Evolutionary conservation across 2,797 vertebrate genomes (phyloP), one percentile per base, ranked within the genome.

Genomic region (Sebastes nivosus): DNA sequence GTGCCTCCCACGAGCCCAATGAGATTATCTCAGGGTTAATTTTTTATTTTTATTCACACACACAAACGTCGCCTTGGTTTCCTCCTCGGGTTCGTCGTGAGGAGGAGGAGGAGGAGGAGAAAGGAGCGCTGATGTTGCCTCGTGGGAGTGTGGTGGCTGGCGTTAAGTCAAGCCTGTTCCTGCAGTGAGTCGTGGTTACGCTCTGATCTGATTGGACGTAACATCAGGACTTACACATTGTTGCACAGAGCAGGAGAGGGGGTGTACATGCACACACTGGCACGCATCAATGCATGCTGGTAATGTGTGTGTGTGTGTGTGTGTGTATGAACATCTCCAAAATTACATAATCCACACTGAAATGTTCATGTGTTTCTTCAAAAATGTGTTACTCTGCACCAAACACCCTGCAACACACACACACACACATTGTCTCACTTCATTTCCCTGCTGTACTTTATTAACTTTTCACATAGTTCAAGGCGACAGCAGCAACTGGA

Each of bases 131-230:
- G n/a, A 34, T 63, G 79, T 18, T 42, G 63, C 14, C n/a, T 46
- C 3, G 5, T 57, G 29, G 12, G 54, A 67, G 66, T 55, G 24
- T 34, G 60, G 38, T 22, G 63, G 36, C 36, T 66, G 63, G 27
- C 42, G 16, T 73, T 5, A 7, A 76, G 60, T 80, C 59, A 25
- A 38, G 72, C 14, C 55, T 67, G 77, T 46, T 68, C 73, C 72
- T 4, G 65, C 52, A 0, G 34, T 68, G 59, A 58, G 34, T 58
- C 16, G 18, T 38, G 58, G 72, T 38, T 12, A 54, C 18, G 12
- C 38, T 85, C 24, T 75, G 70, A 80, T 69, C 73, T 76, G 75
- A 87, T 64, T 71, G 67, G 71, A 83, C 1, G 10, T 14, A 58
- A 55, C 52, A 75, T 76, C 54, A 69, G 67, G 79, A 77, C 4